Base-by-base conservation (phyloP, 1,140 invertebrate genomes). In the Papilio xuthus region DNA sequence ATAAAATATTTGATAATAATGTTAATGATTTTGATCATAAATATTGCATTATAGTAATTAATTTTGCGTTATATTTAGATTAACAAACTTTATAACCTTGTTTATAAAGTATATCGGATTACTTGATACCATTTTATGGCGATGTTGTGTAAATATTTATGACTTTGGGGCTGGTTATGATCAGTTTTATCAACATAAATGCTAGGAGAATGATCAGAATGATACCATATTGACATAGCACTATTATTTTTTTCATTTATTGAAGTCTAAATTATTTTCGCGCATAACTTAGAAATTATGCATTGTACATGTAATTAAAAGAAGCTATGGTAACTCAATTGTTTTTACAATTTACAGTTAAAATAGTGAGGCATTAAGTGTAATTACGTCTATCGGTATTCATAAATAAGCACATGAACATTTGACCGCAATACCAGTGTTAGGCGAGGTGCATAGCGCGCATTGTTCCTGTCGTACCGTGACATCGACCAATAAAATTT, bases 401-500 rank as follows among this genome's bases (percentile, higher is more conserved):
- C 74, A 63, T 60, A 76, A 76, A 76, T 76, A 32, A 53, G 53
- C 53, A 83, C 83, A 83, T 83, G 82, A 89, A 85, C 84, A 84
- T 86, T 85, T 84, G 78, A 85, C 83, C 84, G 82, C 86, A 88
- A 86, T 88, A 80, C 82, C 83, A 80, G 37, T 15, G 47, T 63
- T 28, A 28, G 13, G 23, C 7, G 18, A 71, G 83, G 77, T 80
- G 80, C 83, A 87, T 83, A 86, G 80, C 83, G 78, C 79, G 81
- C 82, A 82, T 83, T 83, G 80, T 84, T 89, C 82, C 77, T 80
- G 78, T 80, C 72, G 78, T 86, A 72, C 85, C 87, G 87, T 89
- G 87, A 89, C 89, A 76, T 72, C 81, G 26, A 37, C 82, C 85
- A 84, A 86, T 89, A 88, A 89, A 81, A 72, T 86, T 87, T 85